phyloP scores from a whole-genome alignment of 2,888 invertebrate genomes.

The Sepiola atlantica region DNA sequence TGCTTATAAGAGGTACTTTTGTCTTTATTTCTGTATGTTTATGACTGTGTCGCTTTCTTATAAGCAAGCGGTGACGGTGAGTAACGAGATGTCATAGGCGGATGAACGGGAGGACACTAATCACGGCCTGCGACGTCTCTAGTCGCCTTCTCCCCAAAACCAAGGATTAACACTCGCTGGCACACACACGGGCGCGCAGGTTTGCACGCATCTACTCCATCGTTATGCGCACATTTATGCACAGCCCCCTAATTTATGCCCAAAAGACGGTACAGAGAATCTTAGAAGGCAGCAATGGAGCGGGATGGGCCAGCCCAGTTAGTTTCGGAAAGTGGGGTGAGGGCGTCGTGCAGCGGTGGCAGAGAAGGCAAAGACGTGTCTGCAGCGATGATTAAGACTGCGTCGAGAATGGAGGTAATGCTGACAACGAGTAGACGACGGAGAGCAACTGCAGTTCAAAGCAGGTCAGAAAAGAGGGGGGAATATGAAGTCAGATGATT shows the following conservation, averaged over 20 bases:
- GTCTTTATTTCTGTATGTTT: not conserved
- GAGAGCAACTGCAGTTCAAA: not conserved
- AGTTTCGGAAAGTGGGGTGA: not conserved
- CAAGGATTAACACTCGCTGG: not conserved
- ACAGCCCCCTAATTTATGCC: not conserved
- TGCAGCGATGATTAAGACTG: not conserved
- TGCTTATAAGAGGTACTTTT: not conserved
- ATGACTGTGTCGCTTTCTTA: not conserved
- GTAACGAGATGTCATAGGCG: not conserved
- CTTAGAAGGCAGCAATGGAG: not conserved
- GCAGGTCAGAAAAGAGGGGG: not conserved
- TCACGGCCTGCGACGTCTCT: not conserved
- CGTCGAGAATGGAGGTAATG: not conserved
- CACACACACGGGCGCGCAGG: not conserved
- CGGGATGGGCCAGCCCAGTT: not conserved
- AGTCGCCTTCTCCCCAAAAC: not conserved
- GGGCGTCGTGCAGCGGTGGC: not conserved
- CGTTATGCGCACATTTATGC: not conserved
- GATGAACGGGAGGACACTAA: not conserved
- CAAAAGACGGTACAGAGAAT: not conserved
- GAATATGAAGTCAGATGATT: constrained; percentile 21
- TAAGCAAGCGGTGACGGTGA: constrained; percentile 6
- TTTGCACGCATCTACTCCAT: not conserved
- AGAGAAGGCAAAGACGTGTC: not conserved
- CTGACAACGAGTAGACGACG: not conserved